These are phyloP conservation scores for Hippolais icterina DNA, from an alignment of 2,113 vertebrate genomes.

Conservation along the genomic window DNA sequence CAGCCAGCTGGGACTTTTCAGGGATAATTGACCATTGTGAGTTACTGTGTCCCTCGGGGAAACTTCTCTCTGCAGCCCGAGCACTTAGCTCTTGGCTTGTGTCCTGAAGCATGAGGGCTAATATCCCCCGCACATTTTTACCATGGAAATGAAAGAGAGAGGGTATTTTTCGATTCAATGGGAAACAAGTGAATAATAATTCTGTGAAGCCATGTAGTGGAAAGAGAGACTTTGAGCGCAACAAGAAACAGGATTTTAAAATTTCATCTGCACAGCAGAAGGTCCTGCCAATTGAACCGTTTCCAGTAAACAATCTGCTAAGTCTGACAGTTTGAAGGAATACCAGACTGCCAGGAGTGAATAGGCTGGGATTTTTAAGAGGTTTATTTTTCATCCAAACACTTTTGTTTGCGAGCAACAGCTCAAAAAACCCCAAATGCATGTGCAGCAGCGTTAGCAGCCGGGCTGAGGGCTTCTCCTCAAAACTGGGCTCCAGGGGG, in stretches of 20 bases:
- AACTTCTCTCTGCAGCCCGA: not conserved
- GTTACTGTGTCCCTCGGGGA: not conserved
- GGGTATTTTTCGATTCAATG: conserved; percentile 72
- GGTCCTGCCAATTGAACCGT: conserved; percentile 80
- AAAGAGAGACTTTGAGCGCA: conserved; percentile 75
- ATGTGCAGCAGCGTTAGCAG: conserved; percentile 61
- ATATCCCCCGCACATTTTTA: not conserved
- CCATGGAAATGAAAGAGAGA: conserved; percentile 47
- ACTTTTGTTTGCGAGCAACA: conserved; percentile 72
- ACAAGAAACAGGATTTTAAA: conserved; percentile 78
- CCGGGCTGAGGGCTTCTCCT: conserved; percentile 66
- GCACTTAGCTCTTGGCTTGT: not conserved
- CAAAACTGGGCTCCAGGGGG: conserved; percentile 13
- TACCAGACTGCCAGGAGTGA: conserved; percentile 76
- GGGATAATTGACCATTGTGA: not conserved
- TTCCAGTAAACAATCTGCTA: conserved; percentile 81
- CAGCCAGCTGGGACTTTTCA: not conserved
- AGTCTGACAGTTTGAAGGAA: conserved; percentile 80
- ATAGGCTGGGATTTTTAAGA: conserved; percentile 76
- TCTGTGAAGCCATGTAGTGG: conserved; percentile 70
- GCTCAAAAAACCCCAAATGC: conserved; percentile 45
- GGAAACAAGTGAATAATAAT: conserved; percentile 80
- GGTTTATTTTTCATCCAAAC: conserved; percentile 78
- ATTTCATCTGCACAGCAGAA: conserved; percentile 80
- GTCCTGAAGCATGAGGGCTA: conserved; percentile 14